Evolutionary conservation across 1,140 invertebrate genomes (phyloP).

Genomic region (Trichomalopsis sarcophagae): DNA sequence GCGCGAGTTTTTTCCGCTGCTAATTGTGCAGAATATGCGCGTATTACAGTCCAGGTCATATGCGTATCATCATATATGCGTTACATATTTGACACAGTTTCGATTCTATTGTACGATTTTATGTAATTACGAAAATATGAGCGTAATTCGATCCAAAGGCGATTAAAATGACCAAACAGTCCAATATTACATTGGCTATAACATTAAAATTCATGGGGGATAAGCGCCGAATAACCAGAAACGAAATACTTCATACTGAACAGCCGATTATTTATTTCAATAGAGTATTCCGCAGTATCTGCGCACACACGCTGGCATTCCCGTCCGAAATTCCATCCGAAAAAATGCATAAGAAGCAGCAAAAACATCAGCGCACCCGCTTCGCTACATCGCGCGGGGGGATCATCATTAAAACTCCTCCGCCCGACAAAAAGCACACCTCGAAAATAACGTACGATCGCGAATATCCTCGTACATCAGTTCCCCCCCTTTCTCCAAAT

Average conservation of each 20-base stretch:
- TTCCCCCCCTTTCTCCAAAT: neutral
- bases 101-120: too few relatives aligned
- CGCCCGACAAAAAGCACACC: neutral
- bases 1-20: neutral
- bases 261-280: neutral
- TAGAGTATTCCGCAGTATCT: neutral
- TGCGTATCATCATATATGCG: too few relatives aligned
- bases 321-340: neutral
- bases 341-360: neutral
- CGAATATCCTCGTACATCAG: neutral
- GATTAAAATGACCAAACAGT: too few relatives aligned
- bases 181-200: too few relatives aligned
- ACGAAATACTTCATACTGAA: neutral
- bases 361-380: neutral
- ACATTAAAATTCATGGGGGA: too few relatives aligned
- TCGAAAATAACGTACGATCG: constrained; percentile 22
- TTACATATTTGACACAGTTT: too few relatives aligned
- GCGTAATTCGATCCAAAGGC: too few relatives aligned
- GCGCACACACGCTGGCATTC: neutral
- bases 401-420: constrained; percentile 12
- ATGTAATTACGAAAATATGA: too few relatives aligned
- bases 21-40: neutral
- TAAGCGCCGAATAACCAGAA: neutral
- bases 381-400: neutral
- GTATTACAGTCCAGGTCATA: too few relatives aligned